A percentile compares a stretch with the other conserved stretches of the same genome.
phyloP scores from a whole-genome alignment of 92 coral and sea anemone species.

The Epizoanthus scotinus region DNA sequence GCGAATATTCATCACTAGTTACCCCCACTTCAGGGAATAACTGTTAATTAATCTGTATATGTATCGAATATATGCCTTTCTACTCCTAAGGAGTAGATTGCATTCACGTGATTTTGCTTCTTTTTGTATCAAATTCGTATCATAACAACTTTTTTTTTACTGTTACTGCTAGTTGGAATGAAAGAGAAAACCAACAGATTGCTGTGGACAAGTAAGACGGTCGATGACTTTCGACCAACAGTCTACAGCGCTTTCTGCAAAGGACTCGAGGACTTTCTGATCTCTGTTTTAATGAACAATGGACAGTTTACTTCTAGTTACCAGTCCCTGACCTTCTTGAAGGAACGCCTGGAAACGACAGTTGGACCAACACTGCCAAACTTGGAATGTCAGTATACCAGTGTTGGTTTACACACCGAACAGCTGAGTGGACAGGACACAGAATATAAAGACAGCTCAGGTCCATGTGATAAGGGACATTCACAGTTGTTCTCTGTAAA shows the following conservation, averaged over 20 bases:
- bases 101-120: too few relatives aligned
- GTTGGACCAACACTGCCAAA: conserved; percentile 28
- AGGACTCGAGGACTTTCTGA: conserved; percentile 71
- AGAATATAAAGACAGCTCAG: not conserved
- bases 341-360: conserved; percentile 36
- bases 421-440: not conserved
- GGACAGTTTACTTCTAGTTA: conserved; percentile 44
- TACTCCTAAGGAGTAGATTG: too few relatives aligned
- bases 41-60: too few relatives aligned
- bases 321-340: conserved; percentile 45
- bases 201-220: conserved; percentile 17
- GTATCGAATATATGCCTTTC: too few relatives aligned
- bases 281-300: conserved; percentile 58
- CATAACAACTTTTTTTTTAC: too few relatives aligned
- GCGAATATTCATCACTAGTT: too few relatives aligned
- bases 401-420: not conserved
- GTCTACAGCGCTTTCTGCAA: conserved; percentile 70
- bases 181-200: not conserved
- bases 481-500: not conserved
- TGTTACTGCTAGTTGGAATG: not conserved
- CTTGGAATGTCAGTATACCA: not conserved
- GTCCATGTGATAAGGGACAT: not conserved
- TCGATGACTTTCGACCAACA: conserved; percentile 59
- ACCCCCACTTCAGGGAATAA: too few relatives aligned
- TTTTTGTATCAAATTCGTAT: too few relatives aligned